These are phyloP conservation scores for Diarsia dahlii DNA, from an alignment of 2,888 invertebrate species.

Conservation along the genomic window DNA sequence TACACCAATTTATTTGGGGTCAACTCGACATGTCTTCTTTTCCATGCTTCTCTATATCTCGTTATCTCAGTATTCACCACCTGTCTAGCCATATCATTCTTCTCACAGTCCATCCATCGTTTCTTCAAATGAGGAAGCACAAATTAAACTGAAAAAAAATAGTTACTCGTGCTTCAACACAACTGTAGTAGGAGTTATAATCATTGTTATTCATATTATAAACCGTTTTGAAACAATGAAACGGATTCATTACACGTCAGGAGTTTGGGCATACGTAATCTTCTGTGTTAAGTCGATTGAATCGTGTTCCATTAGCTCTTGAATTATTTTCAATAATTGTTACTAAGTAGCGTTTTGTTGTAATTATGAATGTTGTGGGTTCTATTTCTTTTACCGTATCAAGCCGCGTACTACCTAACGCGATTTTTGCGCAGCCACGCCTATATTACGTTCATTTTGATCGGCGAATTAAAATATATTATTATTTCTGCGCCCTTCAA, in stretches of 20 bases:
- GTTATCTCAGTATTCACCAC: not conserved
- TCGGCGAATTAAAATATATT: not conserved
- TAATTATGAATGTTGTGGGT: not conserved
- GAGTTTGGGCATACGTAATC: slow-evolving; percentile 60
- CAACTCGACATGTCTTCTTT: not conserved
- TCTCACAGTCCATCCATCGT: not conserved
- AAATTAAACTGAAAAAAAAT: slow-evolving; percentile 23
- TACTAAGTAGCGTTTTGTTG: slow-evolving; percentile 28
- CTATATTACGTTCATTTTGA: not conserved
- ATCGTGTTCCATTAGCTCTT: slow-evolving; percentile 51
- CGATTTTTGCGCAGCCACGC: not conserved
- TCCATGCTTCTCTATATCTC: not conserved
- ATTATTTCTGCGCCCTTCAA: too few relatives aligned
- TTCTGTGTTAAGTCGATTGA: slow-evolving; percentile 60
- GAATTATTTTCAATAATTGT: slow-evolving; percentile 44
- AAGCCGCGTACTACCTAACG: not conserved
- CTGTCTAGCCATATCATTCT: not conserved
- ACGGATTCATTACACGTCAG: slow-evolving; percentile 60
- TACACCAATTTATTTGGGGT: not conserved
- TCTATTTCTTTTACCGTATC: slow-evolving; percentile 4
- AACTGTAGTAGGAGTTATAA: slow-evolving; percentile 1
- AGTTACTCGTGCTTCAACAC: slow-evolving; percentile 12
- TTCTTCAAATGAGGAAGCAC: slow-evolving; percentile 17
- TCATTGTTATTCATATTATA: slow-evolving; percentile 46
- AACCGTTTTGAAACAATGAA: slow-evolving; percentile 63